Conservation (phyloP, 2,797 vertebrate genomes). For the Peromyscus nudipes region DNA sequence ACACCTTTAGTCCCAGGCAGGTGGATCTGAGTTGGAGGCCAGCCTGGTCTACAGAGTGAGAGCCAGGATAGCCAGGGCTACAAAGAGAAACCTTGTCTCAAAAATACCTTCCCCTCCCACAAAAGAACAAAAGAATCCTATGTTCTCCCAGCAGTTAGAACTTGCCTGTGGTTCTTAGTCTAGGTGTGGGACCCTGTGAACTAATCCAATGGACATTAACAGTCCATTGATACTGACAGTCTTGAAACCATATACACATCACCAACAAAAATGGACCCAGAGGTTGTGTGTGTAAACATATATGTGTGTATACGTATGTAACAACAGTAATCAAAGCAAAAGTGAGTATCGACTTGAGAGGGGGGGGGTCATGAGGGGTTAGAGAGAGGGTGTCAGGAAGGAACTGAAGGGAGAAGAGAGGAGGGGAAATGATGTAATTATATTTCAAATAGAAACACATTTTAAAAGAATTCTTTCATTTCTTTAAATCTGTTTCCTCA, state of each 20-base stretch:
- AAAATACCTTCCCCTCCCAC: neutral
- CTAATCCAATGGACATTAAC: neutral
- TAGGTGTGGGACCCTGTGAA: neutral
- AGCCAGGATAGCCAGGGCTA: neutral
- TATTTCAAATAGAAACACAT: neutral
- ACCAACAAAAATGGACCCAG: neutral
- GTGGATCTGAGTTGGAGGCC: neutral
- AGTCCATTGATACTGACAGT: neutral
- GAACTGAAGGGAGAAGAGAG: neutral
- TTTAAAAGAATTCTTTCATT: slow-evolving; percentile 20
- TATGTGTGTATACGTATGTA: no score
- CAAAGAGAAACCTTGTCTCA: neutral
- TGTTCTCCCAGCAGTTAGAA: neutral
- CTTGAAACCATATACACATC: neutral
- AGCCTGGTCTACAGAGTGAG: neutral
- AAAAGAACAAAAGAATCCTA: neutral
- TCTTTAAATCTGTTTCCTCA: slow-evolving; percentile 45
- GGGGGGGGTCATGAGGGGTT: neutral
- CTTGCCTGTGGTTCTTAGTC: neutral
- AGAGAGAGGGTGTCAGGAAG: neutral
- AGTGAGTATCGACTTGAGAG: neutral
- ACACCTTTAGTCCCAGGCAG: neutral
- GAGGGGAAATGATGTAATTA: no score
- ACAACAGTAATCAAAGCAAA: neutral
- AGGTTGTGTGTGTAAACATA: neutral